Conservation (phyloP, 1,140 invertebrate genomes). For the Berghia stephanieae region DNA sequence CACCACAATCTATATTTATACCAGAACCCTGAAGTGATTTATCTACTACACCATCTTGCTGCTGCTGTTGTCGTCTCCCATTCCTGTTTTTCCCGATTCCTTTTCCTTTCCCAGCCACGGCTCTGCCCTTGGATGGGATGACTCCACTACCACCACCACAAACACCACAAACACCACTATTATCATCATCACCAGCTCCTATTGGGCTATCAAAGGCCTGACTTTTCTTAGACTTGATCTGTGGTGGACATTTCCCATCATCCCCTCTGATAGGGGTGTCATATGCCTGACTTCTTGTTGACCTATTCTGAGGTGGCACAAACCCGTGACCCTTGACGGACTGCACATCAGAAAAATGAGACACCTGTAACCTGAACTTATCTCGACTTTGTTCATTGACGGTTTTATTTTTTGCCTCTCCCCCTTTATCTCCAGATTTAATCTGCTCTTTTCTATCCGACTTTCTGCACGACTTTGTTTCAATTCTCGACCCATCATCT, state of each 20-base stretch:
- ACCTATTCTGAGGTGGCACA: background rate
- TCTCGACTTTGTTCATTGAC: background rate
- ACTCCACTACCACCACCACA: background rate
- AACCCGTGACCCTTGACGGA: no score
- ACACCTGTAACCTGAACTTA: no score
- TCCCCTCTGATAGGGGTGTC: background rate
- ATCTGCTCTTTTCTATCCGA: no score
- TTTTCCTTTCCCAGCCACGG: slow-evolving; percentile 26
- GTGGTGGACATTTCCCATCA: background rate
- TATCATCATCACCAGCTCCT: slow-evolving; percentile 8
- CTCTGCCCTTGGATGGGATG: background rate
- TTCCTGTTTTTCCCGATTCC: slow-evolving; percentile 17
- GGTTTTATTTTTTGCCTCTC: background rate
- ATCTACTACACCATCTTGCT: background rate
- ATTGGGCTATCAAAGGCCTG: slow-evolving; percentile 27
- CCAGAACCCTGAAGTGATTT: no score
- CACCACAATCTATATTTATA: background rate
- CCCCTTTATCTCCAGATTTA: no score
- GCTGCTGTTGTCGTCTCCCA: background rate
- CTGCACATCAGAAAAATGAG: background rate
- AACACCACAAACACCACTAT: background rate
- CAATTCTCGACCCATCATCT: no score
- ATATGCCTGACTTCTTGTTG: background rate
- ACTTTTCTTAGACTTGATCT: background rate
- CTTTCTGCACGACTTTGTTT: no score